Evolutionary conservation across 2,888 invertebrate genomes (phyloP).

Genomic region (Thecophora atra): DNA sequence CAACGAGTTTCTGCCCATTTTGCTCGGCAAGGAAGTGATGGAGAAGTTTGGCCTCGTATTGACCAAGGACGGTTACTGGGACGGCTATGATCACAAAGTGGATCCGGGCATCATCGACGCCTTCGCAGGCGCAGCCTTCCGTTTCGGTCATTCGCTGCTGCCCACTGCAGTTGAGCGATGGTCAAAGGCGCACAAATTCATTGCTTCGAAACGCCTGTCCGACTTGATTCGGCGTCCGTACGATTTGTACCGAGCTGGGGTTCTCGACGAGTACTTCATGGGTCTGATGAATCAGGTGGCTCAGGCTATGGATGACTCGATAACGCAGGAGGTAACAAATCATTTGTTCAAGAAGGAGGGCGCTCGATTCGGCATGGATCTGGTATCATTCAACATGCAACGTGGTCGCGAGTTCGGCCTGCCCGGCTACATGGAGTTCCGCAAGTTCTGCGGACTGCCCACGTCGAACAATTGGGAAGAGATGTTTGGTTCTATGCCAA

Average conservation of each 20-base stretch:
- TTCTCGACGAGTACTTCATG: slow-evolving; percentile 91
- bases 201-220: slow-evolving; percentile 88
- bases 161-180: slow-evolving; percentile 92
- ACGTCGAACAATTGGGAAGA: slow-evolving; percentile 80
- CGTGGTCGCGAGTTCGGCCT: slow-evolving; percentile 90
- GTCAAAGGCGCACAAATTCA: slow-evolving; percentile 95
- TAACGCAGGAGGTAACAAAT: slow-evolving; percentile 90
- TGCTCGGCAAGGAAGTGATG: slow-evolving; percentile 91
- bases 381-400: slow-evolving; percentile 93
- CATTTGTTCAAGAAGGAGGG: slow-evolving; percentile 86
- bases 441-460: slow-evolving; percentile 88
- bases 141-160: slow-evolving; percentile 89
- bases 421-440: slow-evolving; percentile 92
- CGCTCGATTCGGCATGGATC: slow-evolving; percentile 82
- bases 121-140: slow-evolving; percentile 91
- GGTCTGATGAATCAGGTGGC: slow-evolving; percentile 94
- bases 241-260: slow-evolving; percentile 89
- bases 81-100: slow-evolving; percentile 78
- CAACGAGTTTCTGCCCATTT: slow-evolving; percentile 88
- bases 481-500: slow-evolving; percentile 87
- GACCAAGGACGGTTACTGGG: slow-evolving; percentile 75
- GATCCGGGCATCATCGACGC: slow-evolving; percentile 90
- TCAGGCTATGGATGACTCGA: slow-evolving; percentile 94
- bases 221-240: slow-evolving; percentile 89
- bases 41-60: slow-evolving; percentile 87